Conservation (phyloP, 2,888 invertebrate genomes). For the Drosophila barbarae region DNA sequence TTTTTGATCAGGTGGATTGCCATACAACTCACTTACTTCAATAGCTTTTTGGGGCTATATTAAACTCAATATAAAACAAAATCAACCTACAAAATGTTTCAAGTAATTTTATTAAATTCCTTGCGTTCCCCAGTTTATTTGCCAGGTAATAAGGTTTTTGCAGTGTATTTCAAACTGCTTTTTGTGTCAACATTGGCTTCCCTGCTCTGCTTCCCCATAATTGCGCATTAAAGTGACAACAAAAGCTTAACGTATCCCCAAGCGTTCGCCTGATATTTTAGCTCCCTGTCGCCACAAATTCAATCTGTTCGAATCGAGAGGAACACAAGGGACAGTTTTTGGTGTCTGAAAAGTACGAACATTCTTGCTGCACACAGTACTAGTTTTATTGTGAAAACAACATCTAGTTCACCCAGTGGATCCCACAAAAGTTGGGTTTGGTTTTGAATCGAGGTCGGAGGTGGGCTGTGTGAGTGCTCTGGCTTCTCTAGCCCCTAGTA, state of each 20-base stretch:
- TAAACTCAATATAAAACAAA: neutral
- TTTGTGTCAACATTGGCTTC: constrained; percentile 17
- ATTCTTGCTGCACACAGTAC: neutral
- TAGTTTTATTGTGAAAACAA: constrained; percentile 1
- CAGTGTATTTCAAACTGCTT: constrained; percentile 1
- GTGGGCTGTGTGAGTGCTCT: neutral
- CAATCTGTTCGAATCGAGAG: constrained; percentile 4
- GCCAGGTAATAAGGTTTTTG: neutral
- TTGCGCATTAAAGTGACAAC: constrained; percentile 29
- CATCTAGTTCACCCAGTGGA: constrained; percentile 1
- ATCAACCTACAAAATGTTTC: neutral
- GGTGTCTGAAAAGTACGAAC: neutral
- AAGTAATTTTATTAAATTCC: neutral
- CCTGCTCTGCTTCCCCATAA: neutral
- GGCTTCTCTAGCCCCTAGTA: neutral
- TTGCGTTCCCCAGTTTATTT: neutral
- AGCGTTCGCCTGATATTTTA: neutral
- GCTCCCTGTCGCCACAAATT: neutral
- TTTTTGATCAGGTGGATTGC: neutral
- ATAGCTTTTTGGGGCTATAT: too few relatives aligned
- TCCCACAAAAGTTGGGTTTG: constrained; percentile 3
- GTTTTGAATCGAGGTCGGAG: neutral
- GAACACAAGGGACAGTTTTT: constrained; percentile 5
- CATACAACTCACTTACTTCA: neutral
- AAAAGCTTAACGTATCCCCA: constrained; percentile 9